Base-by-base conservation (phyloP, 2,113 vertebrate genomes). In the Oreochromis niloticus region DNA sequence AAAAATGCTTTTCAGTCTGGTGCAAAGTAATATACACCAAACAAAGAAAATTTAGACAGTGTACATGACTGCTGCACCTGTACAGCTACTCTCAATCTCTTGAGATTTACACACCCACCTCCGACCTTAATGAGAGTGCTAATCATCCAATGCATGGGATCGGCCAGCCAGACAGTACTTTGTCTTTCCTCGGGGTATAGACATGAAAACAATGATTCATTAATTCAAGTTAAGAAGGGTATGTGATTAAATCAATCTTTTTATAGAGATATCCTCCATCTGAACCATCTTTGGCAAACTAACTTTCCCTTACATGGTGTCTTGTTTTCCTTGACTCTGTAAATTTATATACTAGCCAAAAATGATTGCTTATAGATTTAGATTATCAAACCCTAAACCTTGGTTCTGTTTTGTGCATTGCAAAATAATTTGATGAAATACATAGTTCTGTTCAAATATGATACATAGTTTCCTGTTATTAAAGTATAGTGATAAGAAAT, bases 91-190 rank as follows among this genome's bases (percentile, higher is more conserved):
- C 84, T 85, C 52, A 2, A 56, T 91, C 73, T 75, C 85, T 30
- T 75, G 92, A 89, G 94, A 92, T 89, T 94, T 87, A 92, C 68
- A 87, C 85, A 92, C 91, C 82, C 68, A 85, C 83, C 81, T 91
- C 84, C 83, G 59, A 82, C 90, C 83, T 85, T 94, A 95, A 95
- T 92, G 93, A 94, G 91, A 82, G 57, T 79, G 87, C 85, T 94
- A 91, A 95, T 94, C 91, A 93, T 88, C 89, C 89, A 87, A 91
- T 93, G 91, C 87, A 83, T 54, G 63, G 73, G 86, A 91, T 84
- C 86, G 90, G 89, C 66, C 84, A 91, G 89, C 66, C 84, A 91
- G 90, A 34, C 87, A 92, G 92, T 91, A 85, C 89, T 92, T 88
- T 89, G 90, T 93, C 85, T 90, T 63, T 89, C 93, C 91, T 91